Percentiles rank a stretch among this genome's conserved stretches.
These are phyloP conservation scores for Zonitis immaculata DNA, from an alignment of 2,888 invertebrate genomes.

Conservation along the genomic window DNA sequence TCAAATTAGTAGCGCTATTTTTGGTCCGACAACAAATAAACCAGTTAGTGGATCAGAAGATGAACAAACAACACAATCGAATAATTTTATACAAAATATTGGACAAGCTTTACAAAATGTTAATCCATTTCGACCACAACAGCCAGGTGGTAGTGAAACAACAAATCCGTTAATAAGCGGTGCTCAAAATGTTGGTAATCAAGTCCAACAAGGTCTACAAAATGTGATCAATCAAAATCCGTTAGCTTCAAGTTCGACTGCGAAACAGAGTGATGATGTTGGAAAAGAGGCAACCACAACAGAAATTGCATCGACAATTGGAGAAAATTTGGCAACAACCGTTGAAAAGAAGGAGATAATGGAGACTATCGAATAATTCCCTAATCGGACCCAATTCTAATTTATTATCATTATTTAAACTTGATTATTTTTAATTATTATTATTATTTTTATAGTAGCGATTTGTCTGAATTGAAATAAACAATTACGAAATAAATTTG, in stretches of 20 bases:
- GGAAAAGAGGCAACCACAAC: not conserved
- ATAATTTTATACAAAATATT: slow-evolving; percentile 9
- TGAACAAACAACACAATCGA: not conserved
- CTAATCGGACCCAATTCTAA: not conserved
- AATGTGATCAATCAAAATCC: slow-evolving; percentile 3
- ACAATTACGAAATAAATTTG: not conserved
- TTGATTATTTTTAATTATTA: not conserved
- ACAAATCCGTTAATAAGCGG: slow-evolving; percentile 7
- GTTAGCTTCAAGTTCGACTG: not conserved
- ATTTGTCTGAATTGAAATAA: not conserved
- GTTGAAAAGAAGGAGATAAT: not conserved
- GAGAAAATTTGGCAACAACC: not conserved
- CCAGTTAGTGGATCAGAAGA: slow-evolving; percentile 2
- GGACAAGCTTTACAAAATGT: slow-evolving; percentile 10
- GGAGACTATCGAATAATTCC: not conserved
- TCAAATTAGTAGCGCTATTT: not conserved
- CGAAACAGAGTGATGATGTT: slow-evolving; percentile 1
- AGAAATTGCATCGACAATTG: not conserved
- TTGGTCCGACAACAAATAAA: not conserved
- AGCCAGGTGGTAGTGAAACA: slow-evolving; percentile 1
- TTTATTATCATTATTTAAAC: not conserved
- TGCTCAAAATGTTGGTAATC: slow-evolving; percentile 5
- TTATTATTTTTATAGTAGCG: not conserved
- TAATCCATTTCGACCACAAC: slow-evolving; percentile 1
- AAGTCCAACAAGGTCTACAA: not conserved